Percentiles rank a stretch among this genome's conserved stretches.
phyloP scores from a whole-genome alignment of 2,113 vertebrate genomes.

The Peromyscus leucopus region DNA sequence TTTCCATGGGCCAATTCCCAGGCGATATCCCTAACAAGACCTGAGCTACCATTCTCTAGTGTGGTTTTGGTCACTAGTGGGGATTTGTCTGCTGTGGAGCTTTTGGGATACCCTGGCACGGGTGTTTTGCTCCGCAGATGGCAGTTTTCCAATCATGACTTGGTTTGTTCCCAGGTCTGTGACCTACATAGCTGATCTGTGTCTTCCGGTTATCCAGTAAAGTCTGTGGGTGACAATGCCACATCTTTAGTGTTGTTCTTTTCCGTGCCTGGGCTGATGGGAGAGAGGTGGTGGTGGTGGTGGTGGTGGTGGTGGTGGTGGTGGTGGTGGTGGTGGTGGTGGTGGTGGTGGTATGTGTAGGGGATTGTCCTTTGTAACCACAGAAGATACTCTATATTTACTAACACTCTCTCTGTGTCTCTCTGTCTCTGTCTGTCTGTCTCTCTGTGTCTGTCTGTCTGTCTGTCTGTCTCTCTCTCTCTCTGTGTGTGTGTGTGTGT shows the following conservation, averaged over 20 bases:
- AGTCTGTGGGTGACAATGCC: not conserved
- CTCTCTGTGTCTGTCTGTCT: too few relatives aligned
- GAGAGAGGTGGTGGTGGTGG: accelerated
- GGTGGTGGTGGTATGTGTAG: too few relatives aligned
- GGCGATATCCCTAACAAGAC: too few relatives aligned
- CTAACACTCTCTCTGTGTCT: too few relatives aligned
- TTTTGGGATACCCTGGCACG: not conserved
- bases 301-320: not conserved
- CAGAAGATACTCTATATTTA: not conserved
- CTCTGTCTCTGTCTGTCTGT: too few relatives aligned
- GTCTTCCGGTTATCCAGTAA: not conserved
- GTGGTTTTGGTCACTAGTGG: not conserved
- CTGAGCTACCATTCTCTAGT: not conserved
- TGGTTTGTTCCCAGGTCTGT: not conserved
- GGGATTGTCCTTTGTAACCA: too few relatives aligned
- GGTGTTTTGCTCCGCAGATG: not conserved
- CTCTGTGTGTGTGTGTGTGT: too few relatives aligned
- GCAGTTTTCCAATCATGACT: not conserved
- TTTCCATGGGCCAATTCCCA: not conserved
- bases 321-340: too few relatives aligned
- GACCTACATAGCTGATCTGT: accelerated
- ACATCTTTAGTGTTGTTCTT: not conserved
- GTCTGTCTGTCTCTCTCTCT: too few relatives aligned
- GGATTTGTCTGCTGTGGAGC: not conserved
- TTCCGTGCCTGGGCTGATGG: not conserved